Conservation (phyloP, 2,113 vertebrate genomes). For the Arvicanthis niloticus region DNA sequence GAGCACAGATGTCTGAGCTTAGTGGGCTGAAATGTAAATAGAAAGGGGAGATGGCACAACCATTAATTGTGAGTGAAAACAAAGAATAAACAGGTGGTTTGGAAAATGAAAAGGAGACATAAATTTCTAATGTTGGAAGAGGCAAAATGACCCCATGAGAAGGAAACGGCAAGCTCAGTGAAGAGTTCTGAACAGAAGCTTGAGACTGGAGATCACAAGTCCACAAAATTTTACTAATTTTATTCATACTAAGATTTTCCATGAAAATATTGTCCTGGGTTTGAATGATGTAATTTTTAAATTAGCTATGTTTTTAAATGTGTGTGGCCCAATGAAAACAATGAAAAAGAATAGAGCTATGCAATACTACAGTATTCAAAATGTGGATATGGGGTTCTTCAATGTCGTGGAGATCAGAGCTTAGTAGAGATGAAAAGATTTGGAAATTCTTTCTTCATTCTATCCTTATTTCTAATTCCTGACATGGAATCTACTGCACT, state of each 20-base stretch:
- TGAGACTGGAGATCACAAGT: neutral
- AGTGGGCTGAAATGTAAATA: neutral
- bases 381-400: slow-evolving; percentile 19
- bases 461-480: slow-evolving; percentile 38
- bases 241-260: neutral
- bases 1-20: neutral
- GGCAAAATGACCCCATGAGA: neutral
- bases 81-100: neutral
- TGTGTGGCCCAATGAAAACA: neutral
- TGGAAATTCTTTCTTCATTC: neutral
- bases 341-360: slow-evolving; percentile 8
- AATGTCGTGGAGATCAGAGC: slow-evolving; percentile 47
- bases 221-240: neutral
- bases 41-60: neutral
- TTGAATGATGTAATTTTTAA: slow-evolving; percentile 52
- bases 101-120: neutral
- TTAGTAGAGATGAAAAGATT: neutral
- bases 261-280: slow-evolving; percentile 10
- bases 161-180: neutral
- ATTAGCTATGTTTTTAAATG: slow-evolving; percentile 35
- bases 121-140: neutral
- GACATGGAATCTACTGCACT: slow-evolving; percentile 20
- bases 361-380: slow-evolving; percentile 36
- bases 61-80: neutral
- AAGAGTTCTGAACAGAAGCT: neutral